Conservation (phyloP, 1,140 invertebrate genomes). For the Phocides pigmalion region DNA sequence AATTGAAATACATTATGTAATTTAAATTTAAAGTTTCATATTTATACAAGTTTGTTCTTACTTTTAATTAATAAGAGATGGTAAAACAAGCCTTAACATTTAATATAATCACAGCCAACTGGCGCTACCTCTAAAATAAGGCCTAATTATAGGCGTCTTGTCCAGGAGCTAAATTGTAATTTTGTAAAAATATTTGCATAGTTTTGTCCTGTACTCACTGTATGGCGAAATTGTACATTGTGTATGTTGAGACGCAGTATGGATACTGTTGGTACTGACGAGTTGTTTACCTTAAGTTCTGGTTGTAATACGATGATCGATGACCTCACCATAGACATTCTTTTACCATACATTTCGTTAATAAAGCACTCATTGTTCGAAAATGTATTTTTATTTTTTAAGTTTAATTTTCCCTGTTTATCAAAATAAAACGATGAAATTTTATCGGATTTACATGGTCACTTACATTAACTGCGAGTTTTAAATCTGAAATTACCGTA, state of each 20-base stretch:
- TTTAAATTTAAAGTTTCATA: not conserved
- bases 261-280: conserved; percentile 45
- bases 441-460: no score
- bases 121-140: conserved; percentile 51
- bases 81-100: conserved; percentile 7
- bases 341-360: conserved; percentile 81
- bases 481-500: no score
- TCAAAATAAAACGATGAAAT: no score
- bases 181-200: conserved; percentile 48
- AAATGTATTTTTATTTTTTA: conserved; percentile 45
- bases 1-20: not conserved
- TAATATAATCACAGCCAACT: conserved; percentile 21
- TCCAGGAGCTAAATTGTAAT: conserved; percentile 49
- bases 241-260: conserved; percentile 36
- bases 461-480: no score
- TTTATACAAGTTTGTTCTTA: not conserved
- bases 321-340: conserved; percentile 77
- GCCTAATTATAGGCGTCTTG: conserved; percentile 53
- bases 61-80: not conserved
- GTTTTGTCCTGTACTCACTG: conserved; percentile 60
- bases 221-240: conserved; percentile 50
- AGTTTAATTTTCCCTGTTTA: not conserved
- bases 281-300: conserved; percentile 59
- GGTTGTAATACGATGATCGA: conserved; percentile 72
- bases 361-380: conserved; percentile 83